Evolutionary conservation across 2,797 vertebrate species (phyloP), one percentile per base, ranked within the genome.

Genomic region (Sebastes dallii): DNA sequence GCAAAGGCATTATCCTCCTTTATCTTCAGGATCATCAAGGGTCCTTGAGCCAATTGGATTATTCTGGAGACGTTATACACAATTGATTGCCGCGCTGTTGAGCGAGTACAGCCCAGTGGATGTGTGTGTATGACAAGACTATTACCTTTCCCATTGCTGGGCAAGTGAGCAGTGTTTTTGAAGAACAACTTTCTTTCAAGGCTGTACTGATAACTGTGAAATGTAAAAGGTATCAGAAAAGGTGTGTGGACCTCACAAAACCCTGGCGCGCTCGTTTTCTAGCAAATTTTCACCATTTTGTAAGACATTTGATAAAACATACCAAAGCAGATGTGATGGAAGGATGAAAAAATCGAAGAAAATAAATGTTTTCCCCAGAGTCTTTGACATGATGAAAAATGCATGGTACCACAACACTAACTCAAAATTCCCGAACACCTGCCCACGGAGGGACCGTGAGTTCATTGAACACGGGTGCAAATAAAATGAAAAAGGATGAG

Each of bases 21-120:
- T 89, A 91, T 91, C 91, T 75, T 84, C 77, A 71, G 86, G 81
- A 89, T 88, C 79, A 82, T 88, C 81, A 77, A 90, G 88, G 86
- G 89, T 92, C 91, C 92, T 94, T 86, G 72, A 92, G 86, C 81
- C 91, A 92, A 92, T 91, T 92, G 86, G 85, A 91, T 93, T 91
- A 87, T 88, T 88, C 85, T 80, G 59, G 66, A 86, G 83, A 81
- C 77, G 78, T 89, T 91, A 81, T 83, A 77, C 79, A 81, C 79
- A 88, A 89, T 86, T 92, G 92, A 94, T 92, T 92, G 80, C 85
- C 75, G 54, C 1, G 18, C 55, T 46, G 46, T 65, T 56, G 83
- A 91, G 82, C 72, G 80, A 87, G 72, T 88, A 68, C 76, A 86
- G 85, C 75, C 79, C 89, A 79, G 78, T 70, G 80, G 77, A 70